Base-by-base conservation (phyloP, 2,113 vertebrate species). In the Mesembrinibis cayennensis region DNA sequence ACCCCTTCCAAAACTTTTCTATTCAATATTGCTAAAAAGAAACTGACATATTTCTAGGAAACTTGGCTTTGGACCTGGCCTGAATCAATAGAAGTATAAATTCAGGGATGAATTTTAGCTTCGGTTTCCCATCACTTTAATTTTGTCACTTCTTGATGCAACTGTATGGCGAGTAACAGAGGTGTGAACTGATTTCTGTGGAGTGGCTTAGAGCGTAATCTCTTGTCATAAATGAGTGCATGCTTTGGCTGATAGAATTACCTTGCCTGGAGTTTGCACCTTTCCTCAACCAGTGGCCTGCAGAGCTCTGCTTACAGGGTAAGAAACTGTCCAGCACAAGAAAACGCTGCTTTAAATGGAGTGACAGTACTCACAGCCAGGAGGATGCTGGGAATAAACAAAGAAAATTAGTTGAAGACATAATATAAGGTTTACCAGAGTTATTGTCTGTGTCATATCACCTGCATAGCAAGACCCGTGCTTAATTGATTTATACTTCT, bases 181-280 rank as follows among this genome's bases (percentile, higher is more conserved):
- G 72, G 80, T 91, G 89, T 84, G 89, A 97, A 95, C 69, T 95
- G 86, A 93, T 94, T 96, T 90, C 66, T 2, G 1, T 62, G 67
- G 67, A 81, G 71, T 47, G 53, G 32, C 66, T 88, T 61, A 42
- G 20, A 73, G 30, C 2, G 3, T 45, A 72, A 89, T 38, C 65
- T 71, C 94, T 95, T 89, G 91, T 82, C 94, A 94, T 76, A 95
- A 94, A 96, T 82, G 49, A 91, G 61, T 40, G 38, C 27, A 27
- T 42, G 32, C 56, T 79, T 83, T 79, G 93, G 44, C 49, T 85
- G 73, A 52, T n/a, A 52, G 59, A 91, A 70, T 82, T 91, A 38
- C 44, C 29, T 91, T 92, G 63, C 53, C 63, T 80, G 40, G 49
- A 56, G 16, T 82, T 80, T 92, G 16, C 70, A 61, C 66, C 40